Evolutionary conservation across 2,888 invertebrate species (phyloP), one percentile per base, ranked within the genome.

Genomic region (Acronicta psi): DNA sequence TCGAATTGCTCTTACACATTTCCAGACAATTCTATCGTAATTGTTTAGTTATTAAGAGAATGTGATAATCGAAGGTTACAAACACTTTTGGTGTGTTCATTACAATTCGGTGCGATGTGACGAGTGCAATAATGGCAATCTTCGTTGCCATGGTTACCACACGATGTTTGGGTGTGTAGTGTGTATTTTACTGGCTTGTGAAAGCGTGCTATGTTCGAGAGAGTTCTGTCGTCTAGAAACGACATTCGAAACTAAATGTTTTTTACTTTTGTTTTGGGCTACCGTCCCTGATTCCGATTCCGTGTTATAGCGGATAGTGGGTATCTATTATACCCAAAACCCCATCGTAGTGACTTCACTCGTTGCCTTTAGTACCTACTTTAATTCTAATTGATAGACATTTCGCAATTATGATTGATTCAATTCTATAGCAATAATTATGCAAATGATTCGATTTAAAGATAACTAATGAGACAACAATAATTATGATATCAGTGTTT

Each of bases 191-290:
- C 17, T 49, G 29, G 36, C 17, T 54, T 63, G 67, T 71, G 75
- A 71, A 75, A 73, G 68, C 46, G 51, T 56, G 36, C n/a, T 34
- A 38, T 46, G 44, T 44, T 50, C 49, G 29, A 66, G 59, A 74
- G 54, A 59, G 50, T 8, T 62, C 40, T 36, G 17, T 16, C 9
- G 36, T 20, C 23, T 13, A 25, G 18, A 11, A 41, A 47, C 14
- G 34, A 42, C 43, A 25, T 37, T 40, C 16, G 31, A 29, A 29
- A n/a, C 14, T 20, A 23, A 23, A 7, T 7, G 23, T 3, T 23
- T 25, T 63, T 42, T 62, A 1, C 25, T 36, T n/a, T 2, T 38
- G 11, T 4, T 10, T 38, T 38, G 17, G 18, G 10, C 10, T 18
- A 17, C 31, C 11, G 3, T n/a, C n/a, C 13, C 29, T 5, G 31